These are phyloP conservation scores for Phodopus roborovskii DNA, from an alignment of 2,113 vertebrate genomes.

Conservation along the genomic window DNA sequence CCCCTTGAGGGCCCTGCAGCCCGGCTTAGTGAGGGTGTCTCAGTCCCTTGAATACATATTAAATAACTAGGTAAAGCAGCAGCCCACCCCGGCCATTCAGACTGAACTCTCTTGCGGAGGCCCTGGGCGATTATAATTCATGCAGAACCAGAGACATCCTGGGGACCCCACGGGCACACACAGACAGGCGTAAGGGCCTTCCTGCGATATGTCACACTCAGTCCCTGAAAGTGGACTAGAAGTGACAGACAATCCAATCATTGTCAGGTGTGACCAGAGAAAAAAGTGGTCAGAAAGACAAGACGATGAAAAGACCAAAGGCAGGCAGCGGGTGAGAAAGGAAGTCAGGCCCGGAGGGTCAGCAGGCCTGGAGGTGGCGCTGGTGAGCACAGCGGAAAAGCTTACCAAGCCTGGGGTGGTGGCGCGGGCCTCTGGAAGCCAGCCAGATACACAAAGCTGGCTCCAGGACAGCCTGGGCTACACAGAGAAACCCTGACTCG, in stretches of 20 bases:
- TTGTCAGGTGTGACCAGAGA: not conserved
- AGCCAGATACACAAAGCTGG: not conserved
- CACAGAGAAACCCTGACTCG: not conserved
- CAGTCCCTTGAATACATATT: not conserved
- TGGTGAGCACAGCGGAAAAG: not conserved
- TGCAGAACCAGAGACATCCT: not conserved
- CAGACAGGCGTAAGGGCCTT: not conserved
- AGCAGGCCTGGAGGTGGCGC: not conserved
- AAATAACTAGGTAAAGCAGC: not conserved
- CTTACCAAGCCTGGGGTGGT: not conserved
- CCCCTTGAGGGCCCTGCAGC: not conserved
- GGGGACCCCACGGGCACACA: not conserved
- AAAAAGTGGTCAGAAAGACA: not conserved
- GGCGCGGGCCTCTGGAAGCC: not conserved
- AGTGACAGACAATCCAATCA: not conserved
- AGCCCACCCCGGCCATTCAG: not conserved
- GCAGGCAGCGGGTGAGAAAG: not conserved
- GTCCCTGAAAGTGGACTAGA: not conserved
- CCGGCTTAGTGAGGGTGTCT: not conserved
- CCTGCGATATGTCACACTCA: not conserved
- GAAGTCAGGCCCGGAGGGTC: fast-evolving
- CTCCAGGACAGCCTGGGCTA: not conserved
- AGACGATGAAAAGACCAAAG: not conserved
- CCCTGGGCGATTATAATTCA: not conserved
- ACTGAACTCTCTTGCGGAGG: not conserved